Evolutionary conservation across 2,113 vertebrate genomes (phyloP).

Genomic region (Thomomys bottae): DNA sequence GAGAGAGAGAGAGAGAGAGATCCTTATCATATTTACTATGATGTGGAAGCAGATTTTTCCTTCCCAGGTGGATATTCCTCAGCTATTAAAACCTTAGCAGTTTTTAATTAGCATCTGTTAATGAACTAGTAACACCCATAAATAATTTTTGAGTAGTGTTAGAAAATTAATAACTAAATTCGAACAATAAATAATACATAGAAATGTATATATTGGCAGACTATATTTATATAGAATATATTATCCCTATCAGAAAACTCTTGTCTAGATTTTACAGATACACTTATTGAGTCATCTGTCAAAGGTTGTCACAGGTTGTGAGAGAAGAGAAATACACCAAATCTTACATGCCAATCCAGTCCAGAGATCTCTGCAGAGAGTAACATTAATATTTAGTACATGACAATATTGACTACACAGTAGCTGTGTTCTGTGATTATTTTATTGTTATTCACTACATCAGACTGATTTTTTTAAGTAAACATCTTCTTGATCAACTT

Average conservation of each 20-base stretch:
- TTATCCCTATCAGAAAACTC: background rate
- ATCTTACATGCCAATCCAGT: background rate
- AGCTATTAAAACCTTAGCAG: background rate
- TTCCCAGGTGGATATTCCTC: background rate
- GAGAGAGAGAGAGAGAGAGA: background rate
- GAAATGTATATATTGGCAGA: background rate
- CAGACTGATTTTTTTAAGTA: background rate
- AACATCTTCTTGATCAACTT: slow-evolving; percentile 4
- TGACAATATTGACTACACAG: background rate
- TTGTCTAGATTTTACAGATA: slow-evolving; percentile 9
- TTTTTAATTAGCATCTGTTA: background rate
- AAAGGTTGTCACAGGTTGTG: background rate
- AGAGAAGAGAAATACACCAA: background rate
- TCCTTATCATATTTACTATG: slow-evolving; percentile 13
- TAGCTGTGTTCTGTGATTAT: slow-evolving; percentile 6
- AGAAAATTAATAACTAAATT: slow-evolving; percentile 13
- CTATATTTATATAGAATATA: background rate
- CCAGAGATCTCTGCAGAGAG: background rate
- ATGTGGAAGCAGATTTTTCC: background rate
- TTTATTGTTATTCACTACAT: background rate
- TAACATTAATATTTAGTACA: background rate
- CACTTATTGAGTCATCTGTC: background rate
- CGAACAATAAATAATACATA: background rate
- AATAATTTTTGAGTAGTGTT: background rate
- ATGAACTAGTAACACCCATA: background rate